Base-by-base conservation (phyloP, 2,113 vertebrate genomes). In the Atractosteus spatula region DNA sequence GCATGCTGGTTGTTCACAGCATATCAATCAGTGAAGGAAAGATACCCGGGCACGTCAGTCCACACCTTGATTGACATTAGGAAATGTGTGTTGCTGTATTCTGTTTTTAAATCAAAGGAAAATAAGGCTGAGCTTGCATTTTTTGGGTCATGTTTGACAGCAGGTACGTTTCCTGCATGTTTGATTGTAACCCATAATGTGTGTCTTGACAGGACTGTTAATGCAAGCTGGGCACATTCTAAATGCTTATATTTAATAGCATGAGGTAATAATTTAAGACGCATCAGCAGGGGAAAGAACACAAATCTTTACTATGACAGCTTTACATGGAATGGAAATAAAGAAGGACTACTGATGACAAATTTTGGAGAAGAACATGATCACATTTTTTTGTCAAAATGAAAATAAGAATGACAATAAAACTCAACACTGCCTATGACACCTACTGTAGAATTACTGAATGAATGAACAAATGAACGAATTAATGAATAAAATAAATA, bases 251-350 rank as follows among this genome's bases (percentile, higher is more conserved):
- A 73, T 78, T 81, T 80, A 81, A 84, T 81, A 82, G 75, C 77
- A 78, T 77, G 74, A 76, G 77, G 79, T 75, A 69, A 81, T 82
- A 72, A 79, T 81, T 84, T 84, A 84, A 77, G 79, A 76, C 44
- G 72, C 79, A 78, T 77, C 59, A 74, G 71, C n/a, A 55, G 44
- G 72, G 76, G 74, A 78, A 65, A 68, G 71, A 76, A 75, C 74
- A 72, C 79, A 84, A 82, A 84, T 82, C 77, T 79, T n/a, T 3
- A 3, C 13, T 2, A 61, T 66, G 76, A 77, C 59, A 59, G 76
- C 74, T 74, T 74, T 4, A 29, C 72, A 73, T 65, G 59, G 43
- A 66, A 74, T 79, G 67, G 68, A 79, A 66, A 68, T 64, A 79
- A 66, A 68, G 79, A 81, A 81, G 76, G 77, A 76, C 66, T 62